Evolutionary conservation across 2,113 vertebrate genomes (phyloP).

Genomic region (Corvus hawaiiensis): DNA sequence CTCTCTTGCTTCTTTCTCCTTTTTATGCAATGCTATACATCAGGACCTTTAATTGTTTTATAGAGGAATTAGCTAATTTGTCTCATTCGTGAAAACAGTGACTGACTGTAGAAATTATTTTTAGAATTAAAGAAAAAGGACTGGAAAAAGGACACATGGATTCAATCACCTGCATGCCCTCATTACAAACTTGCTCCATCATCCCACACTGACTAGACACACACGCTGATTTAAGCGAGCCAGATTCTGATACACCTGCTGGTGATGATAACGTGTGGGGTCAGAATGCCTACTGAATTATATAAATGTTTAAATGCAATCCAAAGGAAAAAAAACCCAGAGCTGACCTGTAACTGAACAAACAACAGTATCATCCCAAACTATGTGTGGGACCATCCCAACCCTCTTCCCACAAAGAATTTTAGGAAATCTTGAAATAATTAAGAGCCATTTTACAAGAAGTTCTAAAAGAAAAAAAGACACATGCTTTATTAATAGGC

Average conservation of each 20-base stretch:
- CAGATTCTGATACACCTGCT: background rate
- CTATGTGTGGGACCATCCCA: background rate
- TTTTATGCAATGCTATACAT: background rate
- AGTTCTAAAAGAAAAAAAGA: background rate
- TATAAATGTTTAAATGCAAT: background rate
- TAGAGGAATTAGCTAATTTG: background rate
- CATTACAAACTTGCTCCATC: background rate
- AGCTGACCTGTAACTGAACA: background rate
- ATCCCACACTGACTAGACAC: background rate
- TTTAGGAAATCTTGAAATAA: background rate
- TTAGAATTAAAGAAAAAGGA: background rate
- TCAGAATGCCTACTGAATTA: background rate
- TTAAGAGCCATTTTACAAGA: background rate
- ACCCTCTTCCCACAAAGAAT: background rate
- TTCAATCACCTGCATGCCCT: background rate
- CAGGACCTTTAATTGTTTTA: background rate
- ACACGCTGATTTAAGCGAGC: background rate
- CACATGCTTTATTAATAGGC: background rate
- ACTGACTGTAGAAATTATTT: background rate
- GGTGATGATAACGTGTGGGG: fast-evolving
- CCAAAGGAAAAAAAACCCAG: background rate
- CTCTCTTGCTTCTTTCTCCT: background rate
- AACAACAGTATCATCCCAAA: background rate
- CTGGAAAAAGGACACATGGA: background rate
- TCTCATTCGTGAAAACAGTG: background rate